Evolutionary conservation across 2,797 vertebrate genomes (phyloP).

Genomic region (Gymnothorax javanicus): DNA sequence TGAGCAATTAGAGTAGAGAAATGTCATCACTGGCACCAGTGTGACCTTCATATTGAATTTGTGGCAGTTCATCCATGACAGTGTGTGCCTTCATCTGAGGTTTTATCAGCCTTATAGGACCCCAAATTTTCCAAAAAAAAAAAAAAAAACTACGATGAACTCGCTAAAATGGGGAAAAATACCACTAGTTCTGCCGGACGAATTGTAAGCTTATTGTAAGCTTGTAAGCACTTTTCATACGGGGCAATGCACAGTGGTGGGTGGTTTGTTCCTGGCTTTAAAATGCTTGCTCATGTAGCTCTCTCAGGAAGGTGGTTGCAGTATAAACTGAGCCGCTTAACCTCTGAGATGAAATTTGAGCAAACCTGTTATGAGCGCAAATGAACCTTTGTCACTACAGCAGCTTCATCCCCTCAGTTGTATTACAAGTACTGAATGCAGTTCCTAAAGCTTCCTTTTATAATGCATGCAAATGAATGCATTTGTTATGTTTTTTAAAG

Average conservation of each 20-base stretch:
- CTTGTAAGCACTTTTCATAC: not conserved
- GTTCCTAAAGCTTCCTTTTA: not conserved
- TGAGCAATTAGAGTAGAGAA: not conserved
- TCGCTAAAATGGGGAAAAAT: not conserved
- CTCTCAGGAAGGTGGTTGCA: not conserved
- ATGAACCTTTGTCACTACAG: not conserved
- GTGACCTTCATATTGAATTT: constrained; percentile 14
- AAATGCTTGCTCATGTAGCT: not conserved
- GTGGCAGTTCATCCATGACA: constrained; percentile 23
- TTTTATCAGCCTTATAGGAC: not conserved
- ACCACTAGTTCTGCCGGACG: not conserved
- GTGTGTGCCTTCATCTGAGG: not conserved
- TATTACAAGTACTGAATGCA: not conserved
- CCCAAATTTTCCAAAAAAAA: not conserved
- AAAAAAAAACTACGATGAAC: not conserved
- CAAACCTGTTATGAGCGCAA: not conserved
- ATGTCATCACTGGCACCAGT: not conserved
- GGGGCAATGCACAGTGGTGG: not conserved
- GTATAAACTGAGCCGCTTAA: not conserved
- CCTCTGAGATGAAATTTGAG: not conserved
- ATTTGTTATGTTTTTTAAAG: no score
- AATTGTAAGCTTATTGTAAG: not conserved
- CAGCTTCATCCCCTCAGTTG: not conserved
- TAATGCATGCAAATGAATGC: not conserved
- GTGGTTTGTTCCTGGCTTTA: not conserved